Evolutionary conservation across 1,140 invertebrate species (phyloP).

Genomic region (Gryllus bimaculatus): DNA sequence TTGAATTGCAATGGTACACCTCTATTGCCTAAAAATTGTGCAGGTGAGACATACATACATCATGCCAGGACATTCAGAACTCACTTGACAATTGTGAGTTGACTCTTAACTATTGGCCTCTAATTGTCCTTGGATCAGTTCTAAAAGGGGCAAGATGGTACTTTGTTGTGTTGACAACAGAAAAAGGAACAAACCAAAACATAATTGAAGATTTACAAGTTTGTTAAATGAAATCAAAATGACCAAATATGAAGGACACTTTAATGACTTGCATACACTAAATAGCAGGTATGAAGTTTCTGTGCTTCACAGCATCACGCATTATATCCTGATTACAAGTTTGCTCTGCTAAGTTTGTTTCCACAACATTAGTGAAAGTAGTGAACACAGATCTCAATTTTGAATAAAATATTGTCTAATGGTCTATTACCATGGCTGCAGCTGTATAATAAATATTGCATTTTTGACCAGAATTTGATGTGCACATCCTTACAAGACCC

Average conservation of each 20-base stretch:
- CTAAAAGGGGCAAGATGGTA: not conserved
- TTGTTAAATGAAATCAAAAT: not conserved
- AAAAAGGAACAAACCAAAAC: not conserved
- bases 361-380: not conserved
- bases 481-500: not conserved
- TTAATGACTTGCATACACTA: not conserved
- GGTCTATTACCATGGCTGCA: conserved; percentile 11
- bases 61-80: not conserved
- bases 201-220: not conserved
- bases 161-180: not conserved
- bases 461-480: not conserved
- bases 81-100: not conserved
- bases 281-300: not conserved
- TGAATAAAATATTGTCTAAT: not conserved
- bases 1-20: conserved; percentile 9
- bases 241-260: not conserved
- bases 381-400: not conserved
- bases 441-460: not conserved
- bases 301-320: no score
- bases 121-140: not conserved
- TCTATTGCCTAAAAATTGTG: conserved; percentile 9
- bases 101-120: not conserved
- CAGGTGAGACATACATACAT: not conserved
- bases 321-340: not conserved
- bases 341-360: not conserved